Evolutionary conservation across 1,140 invertebrate genomes (phyloP).

Genomic region (Drosophila navojoa): DNA sequence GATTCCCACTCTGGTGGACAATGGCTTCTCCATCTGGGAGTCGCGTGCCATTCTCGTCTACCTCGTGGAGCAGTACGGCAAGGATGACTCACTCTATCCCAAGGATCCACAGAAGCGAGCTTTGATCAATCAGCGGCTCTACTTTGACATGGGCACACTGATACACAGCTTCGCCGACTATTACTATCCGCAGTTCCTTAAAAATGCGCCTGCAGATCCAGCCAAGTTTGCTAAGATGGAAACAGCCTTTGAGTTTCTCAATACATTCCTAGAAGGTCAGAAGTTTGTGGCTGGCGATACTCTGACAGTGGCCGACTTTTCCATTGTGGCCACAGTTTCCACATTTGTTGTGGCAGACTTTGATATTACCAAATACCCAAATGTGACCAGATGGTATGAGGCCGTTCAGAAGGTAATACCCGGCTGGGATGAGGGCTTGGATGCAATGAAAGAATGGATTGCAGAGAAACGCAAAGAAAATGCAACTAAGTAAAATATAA

Average conservation of each 20-base stretch:
- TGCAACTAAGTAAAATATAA: neutral
- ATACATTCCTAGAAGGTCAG: conserved; percentile 87
- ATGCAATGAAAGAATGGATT: conserved; percentile 50
- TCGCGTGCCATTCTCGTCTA: conserved; percentile 90
- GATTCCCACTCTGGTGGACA: conserved; percentile 88
- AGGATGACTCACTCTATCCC: conserved; percentile 88
- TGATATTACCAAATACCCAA: conserved; percentile 87
- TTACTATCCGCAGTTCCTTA: conserved; percentile 89
- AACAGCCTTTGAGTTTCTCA: conserved; percentile 86
- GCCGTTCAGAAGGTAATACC: conserved; percentile 88
- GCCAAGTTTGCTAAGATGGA: conserved; percentile 87
- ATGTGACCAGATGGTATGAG: conserved; percentile 88
- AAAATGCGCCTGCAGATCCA: conserved; percentile 85
- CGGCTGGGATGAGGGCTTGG: conserved; percentile 87
- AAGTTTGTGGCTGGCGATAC: conserved; percentile 87
- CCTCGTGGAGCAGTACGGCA: conserved; percentile 87
- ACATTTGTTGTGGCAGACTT: conserved; percentile 87
- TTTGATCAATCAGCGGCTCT: conserved; percentile 88
- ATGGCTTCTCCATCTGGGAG: conserved; percentile 87
- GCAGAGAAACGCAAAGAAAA: conserved; percentile 1
- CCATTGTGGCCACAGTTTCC: conserved; percentile 86
- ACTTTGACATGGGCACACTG: conserved; percentile 89
- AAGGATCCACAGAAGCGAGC: conserved; percentile 87
- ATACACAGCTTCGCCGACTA: conserved; percentile 86
- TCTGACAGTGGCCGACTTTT: conserved; percentile 90